A percentile compares a stretch with the other conserved stretches of the same genome.
phyloP scores from a whole-genome alignment of 2,113 vertebrate species.

The Acrocephalus kingi region DNA sequence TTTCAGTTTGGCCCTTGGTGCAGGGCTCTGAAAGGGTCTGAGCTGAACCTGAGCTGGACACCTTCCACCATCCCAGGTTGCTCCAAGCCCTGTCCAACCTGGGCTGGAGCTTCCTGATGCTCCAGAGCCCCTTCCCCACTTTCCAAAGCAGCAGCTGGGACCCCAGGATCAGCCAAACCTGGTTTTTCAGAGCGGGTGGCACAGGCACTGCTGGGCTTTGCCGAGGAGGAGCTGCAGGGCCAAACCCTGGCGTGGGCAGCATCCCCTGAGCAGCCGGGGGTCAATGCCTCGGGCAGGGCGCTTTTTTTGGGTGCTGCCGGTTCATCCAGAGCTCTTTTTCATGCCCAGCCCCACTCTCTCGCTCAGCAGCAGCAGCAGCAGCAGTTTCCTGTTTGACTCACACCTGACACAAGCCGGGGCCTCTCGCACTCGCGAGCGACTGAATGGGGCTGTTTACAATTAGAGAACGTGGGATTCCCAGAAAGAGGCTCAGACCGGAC shows the following conservation, averaged over 20 bases:
- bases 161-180: not conserved
- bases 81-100: not conserved
- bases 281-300: rapidly evolving
- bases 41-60: too few species aligned
- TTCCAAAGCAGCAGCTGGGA: not conserved
- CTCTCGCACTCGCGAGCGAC: not conserved
- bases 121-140: rapidly evolving
- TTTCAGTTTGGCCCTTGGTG: too few species aligned
- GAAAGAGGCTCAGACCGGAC: slow-evolving; percentile 80
- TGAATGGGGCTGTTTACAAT: slow-evolving; percentile 80
- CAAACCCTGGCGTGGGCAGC: rapidly evolving
- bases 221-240: not conserved
- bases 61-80: too few species aligned
- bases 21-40: too few species aligned
- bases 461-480: slow-evolving; percentile 78
- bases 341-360: rapidly evolving
- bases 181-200: rapidly evolving
- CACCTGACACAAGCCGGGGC: slow-evolving; percentile 45
- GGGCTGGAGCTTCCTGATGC: not conserved
- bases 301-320: too few species aligned
- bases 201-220: not conserved
- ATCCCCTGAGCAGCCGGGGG: not conserved
- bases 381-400: slow-evolving; percentile 79
- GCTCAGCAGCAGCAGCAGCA: not conserved
- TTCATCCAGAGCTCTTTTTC: not conserved